Evolutionary conservation across 1,140 invertebrate species (phyloP).

Genomic region (Brachionus angularis): DNA sequence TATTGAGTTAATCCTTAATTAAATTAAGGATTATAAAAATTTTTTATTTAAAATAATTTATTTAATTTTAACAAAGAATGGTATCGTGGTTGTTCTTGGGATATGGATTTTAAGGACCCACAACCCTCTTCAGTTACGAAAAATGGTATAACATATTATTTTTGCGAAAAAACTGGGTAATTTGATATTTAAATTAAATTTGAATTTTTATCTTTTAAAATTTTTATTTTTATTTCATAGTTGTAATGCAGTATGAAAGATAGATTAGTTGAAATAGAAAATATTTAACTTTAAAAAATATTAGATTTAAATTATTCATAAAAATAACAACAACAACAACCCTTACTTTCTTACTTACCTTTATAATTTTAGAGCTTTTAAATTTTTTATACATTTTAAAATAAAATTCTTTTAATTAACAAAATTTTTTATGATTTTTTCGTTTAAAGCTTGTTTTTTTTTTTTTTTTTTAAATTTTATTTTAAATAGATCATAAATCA

Average conservation of each 20-base stretch:
- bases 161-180: slow-evolving; percentile 33
- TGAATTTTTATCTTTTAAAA: neutral
- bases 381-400: too few relatives aligned
- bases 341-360: too few relatives aligned
- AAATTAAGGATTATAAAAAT: neutral
- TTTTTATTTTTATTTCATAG: slow-evolving; percentile 10
- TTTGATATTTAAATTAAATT: neutral
- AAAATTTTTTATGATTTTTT: too few relatives aligned
- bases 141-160: slow-evolving; percentile 42
- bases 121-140: slow-evolving; percentile 12
- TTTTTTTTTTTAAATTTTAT: too few relatives aligned
- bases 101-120: slow-evolving; percentile 32
- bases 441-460: too few relatives aligned
- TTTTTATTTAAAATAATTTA: neutral
- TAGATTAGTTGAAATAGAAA: slow-evolving; percentile 11
- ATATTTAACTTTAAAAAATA: too few relatives aligned
- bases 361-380: too few relatives aligned
- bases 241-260: slow-evolving; percentile 41
- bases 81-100: slow-evolving; percentile 42
- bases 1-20: too few relatives aligned
- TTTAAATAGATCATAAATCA: too few relatives aligned
- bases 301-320: too few relatives aligned
- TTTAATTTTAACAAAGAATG: slow-evolving; percentile 15
- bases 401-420: too few relatives aligned
- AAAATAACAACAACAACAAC: too few relatives aligned